Evolutionary conservation across 2,797 vertebrate species (phyloP).

Genomic region (Apodemus agrarius): DNA sequence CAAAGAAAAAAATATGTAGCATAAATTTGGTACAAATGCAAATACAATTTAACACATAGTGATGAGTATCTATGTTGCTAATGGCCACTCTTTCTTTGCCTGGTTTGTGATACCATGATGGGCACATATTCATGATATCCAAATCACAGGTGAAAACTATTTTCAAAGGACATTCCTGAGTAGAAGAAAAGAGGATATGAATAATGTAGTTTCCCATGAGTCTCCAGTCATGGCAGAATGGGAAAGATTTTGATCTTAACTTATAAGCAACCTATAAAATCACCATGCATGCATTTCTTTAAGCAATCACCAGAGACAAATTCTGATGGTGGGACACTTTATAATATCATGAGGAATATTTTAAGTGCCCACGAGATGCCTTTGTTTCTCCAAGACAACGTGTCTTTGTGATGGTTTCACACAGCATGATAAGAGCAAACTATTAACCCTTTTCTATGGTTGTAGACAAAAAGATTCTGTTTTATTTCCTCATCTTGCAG

Average conservation of each 20-base stretch:
- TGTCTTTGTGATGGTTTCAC: not conserved
- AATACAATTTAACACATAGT: not conserved
- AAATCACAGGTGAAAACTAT: not conserved
- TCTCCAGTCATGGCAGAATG: not conserved
- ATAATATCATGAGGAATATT: conserved; percentile 48
- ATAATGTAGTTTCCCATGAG: not conserved
- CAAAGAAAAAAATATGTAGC: not conserved
- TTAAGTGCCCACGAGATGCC: not conserved
- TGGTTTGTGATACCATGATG: not conserved
- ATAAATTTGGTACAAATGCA: conserved; percentile 14
- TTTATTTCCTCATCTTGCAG: conserved; percentile 4
- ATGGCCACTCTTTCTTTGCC: not conserved
- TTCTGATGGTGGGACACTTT: not conserved
- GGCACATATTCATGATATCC: not conserved
- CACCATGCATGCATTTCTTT: not conserved
- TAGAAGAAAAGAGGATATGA: not conserved
- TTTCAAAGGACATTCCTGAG: not conserved
- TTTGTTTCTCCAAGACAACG: not conserved
- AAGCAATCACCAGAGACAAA: not conserved
- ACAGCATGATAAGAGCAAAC: not conserved
- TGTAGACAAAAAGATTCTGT: conserved; percentile 55
- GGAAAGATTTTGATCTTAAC: conserved; percentile 8
- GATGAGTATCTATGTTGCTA: not conserved
- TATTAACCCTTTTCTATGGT: not conserved
- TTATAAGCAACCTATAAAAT: conserved; percentile 19